Evolutionary conservation across 2,113 vertebrate species (phyloP).

Genomic region (Cichladusa arquata): DNA sequence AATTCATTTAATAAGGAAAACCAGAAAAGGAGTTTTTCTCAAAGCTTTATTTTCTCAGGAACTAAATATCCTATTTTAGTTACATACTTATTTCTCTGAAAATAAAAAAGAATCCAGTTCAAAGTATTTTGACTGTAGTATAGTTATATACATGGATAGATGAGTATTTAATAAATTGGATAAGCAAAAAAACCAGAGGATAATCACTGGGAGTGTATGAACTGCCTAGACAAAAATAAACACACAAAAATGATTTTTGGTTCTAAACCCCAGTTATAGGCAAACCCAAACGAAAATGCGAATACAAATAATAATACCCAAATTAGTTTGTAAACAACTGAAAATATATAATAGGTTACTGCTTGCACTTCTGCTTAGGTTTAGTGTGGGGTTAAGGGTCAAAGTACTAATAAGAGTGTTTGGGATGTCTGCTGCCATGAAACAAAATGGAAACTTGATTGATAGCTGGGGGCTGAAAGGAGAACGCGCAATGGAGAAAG

Average conservation of each 20-base stretch:
- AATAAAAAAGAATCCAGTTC: not conserved
- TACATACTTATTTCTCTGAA: not conserved
- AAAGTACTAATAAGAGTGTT: conserved; percentile 97
- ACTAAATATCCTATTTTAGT: not conserved
- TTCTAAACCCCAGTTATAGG: not conserved
- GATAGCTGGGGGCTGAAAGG: conserved; percentile 88
- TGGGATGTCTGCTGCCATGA: conserved; percentile 97
- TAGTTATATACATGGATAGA: not conserved
- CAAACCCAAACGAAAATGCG: not conserved
- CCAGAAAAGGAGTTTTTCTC: not conserved
- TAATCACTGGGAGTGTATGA: not conserved
- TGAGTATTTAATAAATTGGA: not conserved
- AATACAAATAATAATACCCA: conserved; percentile 60
- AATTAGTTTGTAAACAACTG: conserved; percentile 76
- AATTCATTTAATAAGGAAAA: not conserved
- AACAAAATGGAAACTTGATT: conserved; percentile 99
- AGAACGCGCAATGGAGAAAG: conserved; percentile 79
- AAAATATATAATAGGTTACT: conserved; percentile 75
- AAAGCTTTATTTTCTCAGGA: not conserved
- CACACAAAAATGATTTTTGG: not conserved
- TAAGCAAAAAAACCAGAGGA: not conserved
- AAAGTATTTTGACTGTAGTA: not conserved
- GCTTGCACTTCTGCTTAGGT: conserved; percentile 80
- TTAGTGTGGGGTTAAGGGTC: conserved; percentile 91
- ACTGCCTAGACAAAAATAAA: not conserved